Percentiles rank a stretch among this genome's conserved stretches.
phyloP scores from a whole-genome alignment of 2,113 vertebrate genomes.

The Oenanthe oenanthe region DNA sequence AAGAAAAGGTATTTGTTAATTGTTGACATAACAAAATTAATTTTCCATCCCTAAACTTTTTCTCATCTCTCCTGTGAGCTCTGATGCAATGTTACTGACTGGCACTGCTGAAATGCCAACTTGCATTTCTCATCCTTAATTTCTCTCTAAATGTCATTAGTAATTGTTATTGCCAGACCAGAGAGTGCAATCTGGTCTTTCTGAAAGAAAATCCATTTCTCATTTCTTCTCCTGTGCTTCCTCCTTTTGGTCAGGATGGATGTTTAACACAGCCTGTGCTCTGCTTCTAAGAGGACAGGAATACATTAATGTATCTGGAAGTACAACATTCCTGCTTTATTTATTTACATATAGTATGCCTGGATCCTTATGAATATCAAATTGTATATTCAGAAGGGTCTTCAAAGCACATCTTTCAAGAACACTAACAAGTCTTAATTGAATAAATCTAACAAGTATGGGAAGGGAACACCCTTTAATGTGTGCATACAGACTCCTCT shows the following conservation, averaged over 20 bases:
- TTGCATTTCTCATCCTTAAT: slow-evolving; percentile 81
- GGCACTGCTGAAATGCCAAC: slow-evolving; percentile 78
- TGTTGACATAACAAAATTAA: slow-evolving; percentile 79
- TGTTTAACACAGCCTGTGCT: background rate
- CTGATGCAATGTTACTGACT: slow-evolving; percentile 65
- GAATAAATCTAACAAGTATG: background rate
- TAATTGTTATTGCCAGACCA: slow-evolving; percentile 79
- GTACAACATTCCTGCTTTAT: background rate
- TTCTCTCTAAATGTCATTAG: slow-evolving; percentile 83
- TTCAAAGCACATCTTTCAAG: background rate
- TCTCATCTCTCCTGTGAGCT: slow-evolving; percentile 56
- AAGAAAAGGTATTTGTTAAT: slow-evolving; percentile 41
- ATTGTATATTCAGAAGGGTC: background rate
- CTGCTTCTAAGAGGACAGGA: background rate
- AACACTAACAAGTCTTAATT: background rate
- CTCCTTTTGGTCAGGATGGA: slow-evolving; percentile 27
- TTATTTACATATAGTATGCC: background rate
- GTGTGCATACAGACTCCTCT: background rate
- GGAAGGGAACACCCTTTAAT: background rate
- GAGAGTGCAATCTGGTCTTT: slow-evolving; percentile 60
- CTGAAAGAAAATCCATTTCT: slow-evolving; percentile 50
- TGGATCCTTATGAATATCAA: background rate
- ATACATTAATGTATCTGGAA: background rate
- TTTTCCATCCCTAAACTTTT: slow-evolving; percentile 65
- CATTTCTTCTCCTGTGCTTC: slow-evolving; percentile 23